phyloP scores from a whole-genome alignment of 2,113 vertebrate genomes.

The zebrafish (Danio rerio) region DNA sequence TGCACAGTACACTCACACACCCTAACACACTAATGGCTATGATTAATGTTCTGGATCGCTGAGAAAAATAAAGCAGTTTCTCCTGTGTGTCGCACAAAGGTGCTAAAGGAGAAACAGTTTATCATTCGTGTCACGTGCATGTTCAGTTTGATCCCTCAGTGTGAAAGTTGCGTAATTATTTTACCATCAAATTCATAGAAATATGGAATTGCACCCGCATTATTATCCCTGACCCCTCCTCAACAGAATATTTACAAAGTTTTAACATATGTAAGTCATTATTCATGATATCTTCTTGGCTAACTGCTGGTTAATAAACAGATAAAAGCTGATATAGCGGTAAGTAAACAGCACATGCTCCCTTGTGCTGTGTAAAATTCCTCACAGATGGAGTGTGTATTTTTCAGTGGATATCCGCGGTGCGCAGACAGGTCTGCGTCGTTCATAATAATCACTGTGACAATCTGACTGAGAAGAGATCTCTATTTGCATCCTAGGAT shows the following conservation, averaged over 20 bases:
- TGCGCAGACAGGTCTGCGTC: not conserved
- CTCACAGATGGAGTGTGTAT: slow-evolving; percentile 54
- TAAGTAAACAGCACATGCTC: slow-evolving; percentile 57
- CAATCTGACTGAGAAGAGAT: slow-evolving; percentile 77
- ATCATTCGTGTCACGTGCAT: slow-evolving; percentile 53
- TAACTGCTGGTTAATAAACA: slow-evolving; percentile 13
- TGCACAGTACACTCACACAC: slow-evolving; percentile 22
- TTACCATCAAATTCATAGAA: slow-evolving; percentile 15
- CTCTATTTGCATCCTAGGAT: slow-evolving; percentile 80
- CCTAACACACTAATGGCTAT: slow-evolving; percentile 54
- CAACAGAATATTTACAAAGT: not conserved
- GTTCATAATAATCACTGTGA: slow-evolving; percentile 70
- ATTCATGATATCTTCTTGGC: slow-evolving; percentile 16
- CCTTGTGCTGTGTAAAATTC: slow-evolving; percentile 49
- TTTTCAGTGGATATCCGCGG: slow-evolving; percentile 27
- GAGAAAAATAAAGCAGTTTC: slow-evolving; percentile 57
- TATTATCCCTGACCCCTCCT: slow-evolving; percentile 5
- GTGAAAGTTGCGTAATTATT: slow-evolving; percentile 51
- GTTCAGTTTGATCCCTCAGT: slow-evolving; percentile 41
- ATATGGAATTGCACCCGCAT: not conserved
- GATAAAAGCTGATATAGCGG: slow-evolving; percentile 16
- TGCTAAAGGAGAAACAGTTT: slow-evolving; percentile 56
- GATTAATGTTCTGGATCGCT: slow-evolving; percentile 57
- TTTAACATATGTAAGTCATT: slow-evolving; percentile 20
- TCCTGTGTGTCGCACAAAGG: slow-evolving; percentile 51